A percentile compares a stretch with the other conserved stretches of the same genome.
Evolutionary conservation across 2,113 vertebrate species (phyloP).

Genomic region (Paramormyrops kingsleyae): DNA sequence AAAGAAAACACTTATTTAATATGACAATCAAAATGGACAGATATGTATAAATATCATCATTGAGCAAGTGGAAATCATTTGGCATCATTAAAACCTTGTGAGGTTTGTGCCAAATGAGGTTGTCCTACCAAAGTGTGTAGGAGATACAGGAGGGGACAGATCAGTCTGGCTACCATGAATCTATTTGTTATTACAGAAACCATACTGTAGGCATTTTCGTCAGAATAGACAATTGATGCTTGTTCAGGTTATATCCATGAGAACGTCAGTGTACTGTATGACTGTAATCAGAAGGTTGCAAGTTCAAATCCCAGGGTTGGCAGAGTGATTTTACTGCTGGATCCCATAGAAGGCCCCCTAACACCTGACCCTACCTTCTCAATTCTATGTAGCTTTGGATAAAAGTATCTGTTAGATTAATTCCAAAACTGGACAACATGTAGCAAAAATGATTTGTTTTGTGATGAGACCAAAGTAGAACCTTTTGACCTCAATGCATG

Average conservation of each 20-base stretch:
- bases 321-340: neutral
- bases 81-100: neutral
- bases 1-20: neutral
- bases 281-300: neutral
- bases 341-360: neutral
- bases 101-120: neutral
- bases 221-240: neutral
- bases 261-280: neutral
- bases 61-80: neutral
- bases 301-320: neutral
- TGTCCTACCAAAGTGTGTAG: neutral
- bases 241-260: neutral
- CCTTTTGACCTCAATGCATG: neutral
- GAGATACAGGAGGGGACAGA: neutral
- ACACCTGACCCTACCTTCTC: neutral
- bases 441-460: neutral
- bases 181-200: neutral
- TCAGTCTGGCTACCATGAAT: neutral
- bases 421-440: neutral
- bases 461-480: neutral
- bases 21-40: neutral
- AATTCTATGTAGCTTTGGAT: neutral
- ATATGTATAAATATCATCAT: neutral
- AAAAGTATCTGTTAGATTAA: neutral
- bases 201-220: neutral